These are phyloP conservation scores for Pristionchus mayeri DNA, from an alignment of 2,888 invertebrate species.

Conservation along the genomic window DNA sequence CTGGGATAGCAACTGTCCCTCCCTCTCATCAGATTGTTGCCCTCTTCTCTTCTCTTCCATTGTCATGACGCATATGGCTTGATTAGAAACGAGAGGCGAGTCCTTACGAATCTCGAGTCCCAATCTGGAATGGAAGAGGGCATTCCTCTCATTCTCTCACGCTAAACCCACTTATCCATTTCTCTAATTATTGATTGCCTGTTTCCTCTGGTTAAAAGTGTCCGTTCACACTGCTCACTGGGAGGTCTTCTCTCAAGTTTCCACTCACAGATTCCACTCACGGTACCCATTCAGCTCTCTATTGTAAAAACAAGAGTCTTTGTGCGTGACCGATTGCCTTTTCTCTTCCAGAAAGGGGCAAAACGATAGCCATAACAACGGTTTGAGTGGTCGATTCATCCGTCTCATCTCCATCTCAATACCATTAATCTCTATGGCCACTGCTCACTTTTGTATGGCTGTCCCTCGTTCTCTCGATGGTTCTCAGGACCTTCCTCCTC, in stretches of 20 bases:
- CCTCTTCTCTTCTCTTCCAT: constrained; percentile 32
- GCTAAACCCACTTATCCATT: neutral
- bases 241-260: neutral
- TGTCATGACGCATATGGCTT: constrained; percentile 48
- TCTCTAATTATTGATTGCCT: too few species aligned
- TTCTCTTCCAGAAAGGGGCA: constrained; percentile 6
- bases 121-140: constrained; percentile 5
- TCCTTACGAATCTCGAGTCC: constrained; percentile 20
- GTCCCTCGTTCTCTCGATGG: neutral
- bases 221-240: neutral
- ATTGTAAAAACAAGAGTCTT: neutral
- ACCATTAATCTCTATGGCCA: constrained; percentile 24
- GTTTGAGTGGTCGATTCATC: neutral
- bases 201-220: too few species aligned
- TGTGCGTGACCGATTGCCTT: neutral
- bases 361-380: neutral
- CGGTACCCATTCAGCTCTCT: neutral
- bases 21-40: constrained; percentile 25
- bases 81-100: constrained; percentile 33
- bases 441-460: neutral
- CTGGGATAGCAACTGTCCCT: neutral
- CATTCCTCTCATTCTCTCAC: constrained; percentile 1
- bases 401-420: constrained; percentile 24
- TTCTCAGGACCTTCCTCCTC: neutral
- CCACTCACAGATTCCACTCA: neutral